These are phyloP conservation scores for Microcebus tavaratra DNA, from an alignment of 2,113 vertebrate genomes.

Conservation along the genomic window DNA sequence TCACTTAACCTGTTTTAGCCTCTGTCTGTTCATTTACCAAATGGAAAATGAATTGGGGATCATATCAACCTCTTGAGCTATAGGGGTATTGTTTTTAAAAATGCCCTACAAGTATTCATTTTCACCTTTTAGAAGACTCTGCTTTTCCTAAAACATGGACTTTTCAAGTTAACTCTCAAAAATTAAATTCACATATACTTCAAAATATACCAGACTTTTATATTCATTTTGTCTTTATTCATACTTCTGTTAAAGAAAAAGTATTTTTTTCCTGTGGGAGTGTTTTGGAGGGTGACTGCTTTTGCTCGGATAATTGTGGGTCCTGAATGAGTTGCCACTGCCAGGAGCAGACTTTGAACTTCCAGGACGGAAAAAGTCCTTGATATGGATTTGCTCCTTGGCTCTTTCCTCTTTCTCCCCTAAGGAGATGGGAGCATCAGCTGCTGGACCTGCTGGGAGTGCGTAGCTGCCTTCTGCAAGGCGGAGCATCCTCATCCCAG, in stretches of 20 bases:
- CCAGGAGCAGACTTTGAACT: background rate
- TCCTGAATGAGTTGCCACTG: background rate
- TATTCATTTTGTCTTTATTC: background rate
- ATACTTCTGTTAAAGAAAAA: background rate
- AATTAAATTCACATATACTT: constrained; percentile 15
- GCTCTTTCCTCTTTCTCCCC: background rate
- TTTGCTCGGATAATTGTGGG: background rate
- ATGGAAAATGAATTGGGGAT: background rate
- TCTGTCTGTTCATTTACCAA: background rate
- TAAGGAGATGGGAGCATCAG: background rate
- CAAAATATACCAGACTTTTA: background rate
- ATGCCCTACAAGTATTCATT: background rate
- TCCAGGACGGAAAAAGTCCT: background rate
- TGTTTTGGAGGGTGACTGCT: background rate
- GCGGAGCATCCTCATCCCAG: background rate
- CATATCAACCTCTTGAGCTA: background rate
- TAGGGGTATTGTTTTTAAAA: background rate
- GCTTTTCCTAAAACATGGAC: background rate
- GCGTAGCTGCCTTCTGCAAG: background rate
- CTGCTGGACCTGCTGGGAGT: no score
- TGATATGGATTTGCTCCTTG: background rate
- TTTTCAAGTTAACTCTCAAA: constrained; percentile 6
- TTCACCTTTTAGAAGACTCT: background rate
- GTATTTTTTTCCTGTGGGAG: background rate
- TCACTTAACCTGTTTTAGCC: background rate